Evolutionary conservation across 2,113 vertebrate species (phyloP).

Genomic region (Cyphomyrus plagiostoma): DNA sequence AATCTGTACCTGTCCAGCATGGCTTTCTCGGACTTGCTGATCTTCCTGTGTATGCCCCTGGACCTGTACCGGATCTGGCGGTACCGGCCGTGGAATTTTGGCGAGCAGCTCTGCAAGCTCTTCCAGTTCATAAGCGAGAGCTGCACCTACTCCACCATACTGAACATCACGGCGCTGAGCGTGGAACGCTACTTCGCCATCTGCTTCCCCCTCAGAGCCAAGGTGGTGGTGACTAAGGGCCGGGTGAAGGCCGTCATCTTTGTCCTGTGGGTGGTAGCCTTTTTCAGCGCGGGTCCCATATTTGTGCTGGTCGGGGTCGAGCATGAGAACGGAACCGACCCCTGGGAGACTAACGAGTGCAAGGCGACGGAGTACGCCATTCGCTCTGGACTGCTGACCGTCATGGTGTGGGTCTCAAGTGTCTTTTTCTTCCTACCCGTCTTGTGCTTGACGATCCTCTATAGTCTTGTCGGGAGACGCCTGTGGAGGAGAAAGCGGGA

Average conservation of each 20-base stretch:
- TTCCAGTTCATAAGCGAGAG: conserved; percentile 94
- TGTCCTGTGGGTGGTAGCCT: conserved; percentile 81
- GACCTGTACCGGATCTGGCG: conserved; percentile 93
- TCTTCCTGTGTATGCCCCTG: conserved; percentile 92
- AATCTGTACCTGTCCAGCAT: conserved; percentile 95
- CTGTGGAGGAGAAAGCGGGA: conserved; percentile 77
- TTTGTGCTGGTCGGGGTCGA: conserved; percentile 90
- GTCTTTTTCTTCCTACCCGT: conserved; percentile 92
- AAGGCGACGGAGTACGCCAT: conserved; percentile 85
- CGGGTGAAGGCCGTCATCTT: conserved; percentile 82
- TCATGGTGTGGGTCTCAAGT: conserved; percentile 93
- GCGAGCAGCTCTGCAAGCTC: conserved; percentile 85
- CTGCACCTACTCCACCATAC: conserved; percentile 91
- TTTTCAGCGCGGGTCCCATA: conserved; percentile 83
- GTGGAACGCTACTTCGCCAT: conserved; percentile 91
- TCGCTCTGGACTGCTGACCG: conserved; percentile 81
- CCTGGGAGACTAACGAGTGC: conserved; percentile 80
- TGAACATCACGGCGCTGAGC: conserved; percentile 90
- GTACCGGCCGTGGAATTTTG: conserved; percentile 88
- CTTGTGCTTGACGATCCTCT: conserved; percentile 88
- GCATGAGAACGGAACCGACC: conserved; percentile 68
- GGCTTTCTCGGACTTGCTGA: conserved; percentile 91
- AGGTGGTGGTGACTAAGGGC: conserved; percentile 83
- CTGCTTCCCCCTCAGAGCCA: conserved; percentile 88
- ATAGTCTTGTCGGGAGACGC: conserved; percentile 88